Conservation (phyloP, 30 jellyfish, hydroid and myxozoan species). For the Pseudorhiza aurosa region DNA sequence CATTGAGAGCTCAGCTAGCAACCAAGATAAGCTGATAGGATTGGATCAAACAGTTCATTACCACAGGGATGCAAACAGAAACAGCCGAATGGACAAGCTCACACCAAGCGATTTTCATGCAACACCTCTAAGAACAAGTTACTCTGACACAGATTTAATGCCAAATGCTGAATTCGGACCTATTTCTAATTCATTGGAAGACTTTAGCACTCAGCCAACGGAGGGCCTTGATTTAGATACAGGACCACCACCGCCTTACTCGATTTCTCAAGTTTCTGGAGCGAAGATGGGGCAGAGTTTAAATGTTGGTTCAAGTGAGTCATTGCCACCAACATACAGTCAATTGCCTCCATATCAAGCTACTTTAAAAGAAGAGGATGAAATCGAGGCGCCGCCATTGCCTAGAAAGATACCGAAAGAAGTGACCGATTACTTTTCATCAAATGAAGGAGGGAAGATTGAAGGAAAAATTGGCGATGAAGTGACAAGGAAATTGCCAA, state of each 20-base stretch:
- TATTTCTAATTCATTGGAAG: neutral
- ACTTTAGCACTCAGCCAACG: slow-evolving; percentile 7
- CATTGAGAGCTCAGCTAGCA: slow-evolving; percentile 44
- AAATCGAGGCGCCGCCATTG: slow-evolving; percentile 30
- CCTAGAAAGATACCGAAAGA: slow-evolving; percentile 8
- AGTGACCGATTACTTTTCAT: neutral
- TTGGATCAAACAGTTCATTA: neutral
- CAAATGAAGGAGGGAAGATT: neutral
- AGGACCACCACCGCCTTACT: slow-evolving; percentile 73
- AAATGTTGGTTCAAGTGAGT: neutral
- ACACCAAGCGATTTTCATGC: neutral
- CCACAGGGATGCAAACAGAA: neutral
- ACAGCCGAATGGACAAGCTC: neutral
- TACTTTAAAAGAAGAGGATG: slow-evolving; percentile 2
- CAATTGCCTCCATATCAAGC: slow-evolving; percentile 51
- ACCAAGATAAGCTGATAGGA: neutral
- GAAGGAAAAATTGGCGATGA: neutral
- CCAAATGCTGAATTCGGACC: neutral
- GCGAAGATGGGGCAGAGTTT: neutral
- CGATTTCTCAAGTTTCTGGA: neutral
- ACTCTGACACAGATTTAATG: slow-evolving; percentile 77
- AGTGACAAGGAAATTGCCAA: slow-evolving; percentile 18
- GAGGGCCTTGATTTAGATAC: neutral
- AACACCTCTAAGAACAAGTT: slow-evolving; percentile 62
- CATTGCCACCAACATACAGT: slow-evolving; percentile 28